Percentiles rank a stretch among this genome's conserved stretches.
These are phyloP conservation scores for Agrotis puta DNA, from an alignment of 2,888 invertebrate species.

Conservation along the genomic window DNA sequence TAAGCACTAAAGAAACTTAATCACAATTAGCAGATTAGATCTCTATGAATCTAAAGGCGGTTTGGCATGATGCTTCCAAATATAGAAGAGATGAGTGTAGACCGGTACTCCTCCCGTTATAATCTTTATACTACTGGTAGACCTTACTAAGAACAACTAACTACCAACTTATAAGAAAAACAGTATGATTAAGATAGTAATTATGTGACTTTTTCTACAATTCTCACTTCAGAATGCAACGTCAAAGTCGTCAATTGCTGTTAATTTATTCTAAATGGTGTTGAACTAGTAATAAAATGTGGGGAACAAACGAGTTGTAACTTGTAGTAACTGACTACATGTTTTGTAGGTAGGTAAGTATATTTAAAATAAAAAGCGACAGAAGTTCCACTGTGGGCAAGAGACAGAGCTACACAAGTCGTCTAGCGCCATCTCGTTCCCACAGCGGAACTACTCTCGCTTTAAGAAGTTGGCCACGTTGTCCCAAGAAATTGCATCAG, in stretches of 20 bases:
- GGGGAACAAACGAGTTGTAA: constrained; percentile 19
- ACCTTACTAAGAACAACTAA: not conserved
- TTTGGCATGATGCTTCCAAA: constrained; percentile 2
- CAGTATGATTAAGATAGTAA: constrained; percentile 10
- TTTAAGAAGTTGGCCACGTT: too few species aligned
- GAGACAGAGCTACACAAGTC: too few species aligned
- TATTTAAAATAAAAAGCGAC: too few species aligned
- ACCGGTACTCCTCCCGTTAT: not conserved
- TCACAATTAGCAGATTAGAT: too few species aligned
- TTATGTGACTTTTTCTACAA: constrained; percentile 11
- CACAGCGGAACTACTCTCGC: too few species aligned
- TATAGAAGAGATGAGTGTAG: not conserved
- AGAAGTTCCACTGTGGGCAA: too few species aligned
- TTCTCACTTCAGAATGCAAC: constrained; percentile 14
- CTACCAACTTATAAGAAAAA: not conserved
- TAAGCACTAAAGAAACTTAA: too few species aligned
- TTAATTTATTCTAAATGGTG: constrained; percentile 46
- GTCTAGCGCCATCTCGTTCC: too few species aligned
- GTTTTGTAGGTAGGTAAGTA: not conserved
- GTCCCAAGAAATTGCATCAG: too few species aligned
- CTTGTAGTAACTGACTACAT: not conserved
- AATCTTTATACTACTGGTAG: not conserved
- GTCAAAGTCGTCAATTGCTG: constrained; percentile 22
- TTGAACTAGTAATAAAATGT: constrained; percentile 38
- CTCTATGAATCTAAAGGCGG: not conserved